Evolutionary conservation across 2,888 invertebrate species (phyloP).

Genomic region (Pilophorus perplexus): DNA sequence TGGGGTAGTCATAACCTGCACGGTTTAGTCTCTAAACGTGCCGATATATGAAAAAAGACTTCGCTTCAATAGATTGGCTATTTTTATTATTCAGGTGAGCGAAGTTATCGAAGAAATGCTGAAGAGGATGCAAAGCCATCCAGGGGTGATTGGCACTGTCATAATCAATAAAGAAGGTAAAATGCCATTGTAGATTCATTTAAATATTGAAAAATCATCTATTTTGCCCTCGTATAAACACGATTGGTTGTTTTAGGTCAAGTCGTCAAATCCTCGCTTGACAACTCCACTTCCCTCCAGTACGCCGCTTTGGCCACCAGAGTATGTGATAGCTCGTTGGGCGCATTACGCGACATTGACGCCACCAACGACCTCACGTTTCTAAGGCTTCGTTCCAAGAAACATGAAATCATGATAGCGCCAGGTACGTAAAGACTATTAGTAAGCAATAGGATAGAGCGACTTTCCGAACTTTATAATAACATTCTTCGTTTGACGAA

Average conservation of each 20-base stretch:
- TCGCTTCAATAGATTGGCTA: no score
- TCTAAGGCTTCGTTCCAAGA: conserved; percentile 17
- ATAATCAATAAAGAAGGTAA: conserved; percentile 37
- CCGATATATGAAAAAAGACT: no score
- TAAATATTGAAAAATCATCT: no score
- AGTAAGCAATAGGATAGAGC: no score
- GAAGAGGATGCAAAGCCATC: conserved; percentile 35
- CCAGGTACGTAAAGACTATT: conserved; percentile 7
- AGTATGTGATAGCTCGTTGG: conserved; percentile 28
- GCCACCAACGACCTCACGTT: conserved; percentile 33
- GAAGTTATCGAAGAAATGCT: conserved; percentile 38
- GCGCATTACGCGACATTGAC: conserved; percentile 22
- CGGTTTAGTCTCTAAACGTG: no score
- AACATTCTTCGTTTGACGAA: no score
- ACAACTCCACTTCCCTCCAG: conserved; percentile 32
- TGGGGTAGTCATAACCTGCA: neutral
- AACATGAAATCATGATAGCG: conserved; percentile 34
- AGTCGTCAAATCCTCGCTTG: conserved; percentile 31
- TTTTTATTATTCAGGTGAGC: conserved; percentile 20
- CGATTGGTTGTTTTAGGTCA: conserved; percentile 27
- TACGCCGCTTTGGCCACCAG: conserved; percentile 29
- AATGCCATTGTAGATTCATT: neutral
- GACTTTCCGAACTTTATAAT: no score
- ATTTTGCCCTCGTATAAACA: no score
- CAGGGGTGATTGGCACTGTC: conserved; percentile 24